These are phyloP conservation scores for Perca fluviatilis DNA, from an alignment of 2,113 vertebrate species.

Conservation along the genomic window DNA sequence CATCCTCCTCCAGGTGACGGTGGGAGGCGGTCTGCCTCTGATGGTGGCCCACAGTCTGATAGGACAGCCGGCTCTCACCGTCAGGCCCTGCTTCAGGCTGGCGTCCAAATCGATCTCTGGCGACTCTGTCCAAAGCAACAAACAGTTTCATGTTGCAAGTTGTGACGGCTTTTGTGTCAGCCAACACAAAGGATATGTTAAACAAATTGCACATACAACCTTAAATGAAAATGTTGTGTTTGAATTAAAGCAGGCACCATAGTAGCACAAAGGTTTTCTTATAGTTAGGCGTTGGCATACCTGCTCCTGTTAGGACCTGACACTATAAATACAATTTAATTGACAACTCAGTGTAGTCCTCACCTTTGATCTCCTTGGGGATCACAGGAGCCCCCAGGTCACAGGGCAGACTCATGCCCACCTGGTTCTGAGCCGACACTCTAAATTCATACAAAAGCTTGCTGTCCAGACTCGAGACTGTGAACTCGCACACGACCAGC, in stretches of 20 bases:
- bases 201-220: too few relatives aligned
- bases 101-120: conserved; percentile 96
- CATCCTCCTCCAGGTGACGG: conserved; percentile 95
- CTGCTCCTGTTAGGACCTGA: too few relatives aligned
- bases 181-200: too few relatives aligned
- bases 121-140: conserved; percentile 86
- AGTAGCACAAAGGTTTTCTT: too few relatives aligned
- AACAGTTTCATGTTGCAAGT: conserved; percentile 45
- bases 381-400: conserved; percentile 91
- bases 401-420: conserved; percentile 94
- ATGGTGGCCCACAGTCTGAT: conserved; percentile 96
- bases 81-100: conserved; percentile 92
- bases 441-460: conserved; percentile 95
- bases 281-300: too few relatives aligned
- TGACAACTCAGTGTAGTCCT: conserved; percentile 30
- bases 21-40: conserved; percentile 93
- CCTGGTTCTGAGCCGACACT: conserved; percentile 97
- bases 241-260: too few relatives aligned
- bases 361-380: conserved; percentile 96
- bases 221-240: too few relatives aligned
- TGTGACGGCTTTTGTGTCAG: too few relatives aligned
- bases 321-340: too few relatives aligned
- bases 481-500: conserved; percentile 92
- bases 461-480: conserved; percentile 90
- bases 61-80: conserved; percentile 95